phyloP scores from a whole-genome alignment of 2,113 vertebrate genomes.

The Catharus minimus region DNA sequence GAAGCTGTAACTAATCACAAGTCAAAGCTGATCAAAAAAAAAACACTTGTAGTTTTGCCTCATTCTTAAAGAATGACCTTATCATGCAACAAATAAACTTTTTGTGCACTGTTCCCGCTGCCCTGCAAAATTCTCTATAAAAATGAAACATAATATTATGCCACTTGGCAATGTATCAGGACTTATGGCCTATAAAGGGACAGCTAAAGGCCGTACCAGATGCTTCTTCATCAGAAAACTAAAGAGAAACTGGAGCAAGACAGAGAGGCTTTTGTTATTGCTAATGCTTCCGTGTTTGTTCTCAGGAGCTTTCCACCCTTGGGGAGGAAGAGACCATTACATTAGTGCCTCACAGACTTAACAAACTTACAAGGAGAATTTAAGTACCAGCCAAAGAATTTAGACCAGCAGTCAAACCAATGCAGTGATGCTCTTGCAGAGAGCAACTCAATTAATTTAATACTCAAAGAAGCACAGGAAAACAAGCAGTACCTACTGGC shows the following conservation, averaged over 20 bases:
- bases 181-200: background rate
- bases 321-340: background rate
- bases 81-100: background rate
- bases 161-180: background rate
- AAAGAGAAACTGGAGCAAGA: background rate
- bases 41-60: background rate
- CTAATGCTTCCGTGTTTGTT: background rate
- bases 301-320: background rate
- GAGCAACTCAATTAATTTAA: background rate
- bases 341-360: background rate
- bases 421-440: background rate
- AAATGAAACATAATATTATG: conserved; percentile 17
- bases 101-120: background rate
- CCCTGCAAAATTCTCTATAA: background rate
- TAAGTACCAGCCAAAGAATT: background rate
- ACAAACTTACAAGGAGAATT: background rate
- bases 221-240: conserved; percentile 10
- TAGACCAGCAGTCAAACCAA: background rate
- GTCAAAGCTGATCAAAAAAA: background rate
- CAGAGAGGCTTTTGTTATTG: conserved; percentile 11
- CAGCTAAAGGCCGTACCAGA: background rate
- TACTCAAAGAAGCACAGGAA: background rate
- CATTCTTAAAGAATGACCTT: conserved; percentile 34
- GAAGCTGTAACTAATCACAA: conserved; percentile 29
- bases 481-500: background rate